Evolutionary conservation across 2,797 vertebrate genomes (phyloP).

Genomic region (Phrynocephalus guinanensis): DNA sequence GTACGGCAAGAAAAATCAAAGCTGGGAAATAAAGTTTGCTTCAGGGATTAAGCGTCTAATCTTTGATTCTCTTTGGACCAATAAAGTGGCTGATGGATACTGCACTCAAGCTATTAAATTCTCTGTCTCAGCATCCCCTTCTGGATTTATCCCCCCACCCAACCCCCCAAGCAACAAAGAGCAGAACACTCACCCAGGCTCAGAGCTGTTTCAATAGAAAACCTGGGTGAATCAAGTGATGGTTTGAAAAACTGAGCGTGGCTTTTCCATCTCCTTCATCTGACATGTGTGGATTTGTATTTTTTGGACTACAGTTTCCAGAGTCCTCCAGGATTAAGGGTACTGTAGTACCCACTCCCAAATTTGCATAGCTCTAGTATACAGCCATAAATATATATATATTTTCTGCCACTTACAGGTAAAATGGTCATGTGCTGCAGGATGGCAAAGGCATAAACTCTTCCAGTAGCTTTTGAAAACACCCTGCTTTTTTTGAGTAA

Average conservation of each 20-base stretch:
- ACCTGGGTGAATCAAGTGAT: slow-evolving; percentile 29
- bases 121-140: slow-evolving; percentile 23
- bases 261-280: not conserved
- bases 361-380: no score
- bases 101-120: slow-evolving; percentile 45
- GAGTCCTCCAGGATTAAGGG: no score
- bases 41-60: slow-evolving; percentile 64
- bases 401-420: no score
- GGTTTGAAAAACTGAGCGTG: not conserved
- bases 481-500: no score
- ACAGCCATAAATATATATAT: no score
- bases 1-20: slow-evolving; percentile 64
- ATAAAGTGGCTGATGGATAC: slow-evolving; percentile 51
- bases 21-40: slow-evolving; percentile 66
- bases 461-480: no score
- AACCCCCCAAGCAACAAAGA: slow-evolving; percentile 21
- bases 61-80: slow-evolving; percentile 56
- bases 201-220: slow-evolving; percentile 13
- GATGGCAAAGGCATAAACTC: no score
- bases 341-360: no score
- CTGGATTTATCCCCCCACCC: not conserved
- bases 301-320: no score
- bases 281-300: no score
- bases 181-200: slow-evolving; percentile 5
- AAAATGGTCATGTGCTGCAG: no score